Percentiles rank a stretch among this genome's conserved stretches.
Evolutionary conservation across 1,140 invertebrate species (phyloP).

Genomic region (Bathynomus jamesi): DNA sequence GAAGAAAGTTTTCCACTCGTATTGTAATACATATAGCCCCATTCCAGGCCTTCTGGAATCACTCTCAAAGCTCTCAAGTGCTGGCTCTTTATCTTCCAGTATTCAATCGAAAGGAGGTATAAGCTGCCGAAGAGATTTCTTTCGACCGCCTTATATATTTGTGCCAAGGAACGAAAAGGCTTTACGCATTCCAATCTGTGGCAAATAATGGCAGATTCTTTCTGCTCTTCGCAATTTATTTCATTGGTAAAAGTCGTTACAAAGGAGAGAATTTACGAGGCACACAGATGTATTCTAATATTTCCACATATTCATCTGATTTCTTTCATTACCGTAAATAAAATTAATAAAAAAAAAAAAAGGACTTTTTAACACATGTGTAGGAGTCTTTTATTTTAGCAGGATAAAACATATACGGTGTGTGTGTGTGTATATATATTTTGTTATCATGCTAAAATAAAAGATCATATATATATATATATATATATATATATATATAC

Average conservation of each 20-base stretch:
- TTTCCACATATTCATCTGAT: too few species aligned
- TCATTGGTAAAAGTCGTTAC: not conserved
- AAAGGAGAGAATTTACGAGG: not conserved
- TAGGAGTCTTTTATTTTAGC: too few species aligned
- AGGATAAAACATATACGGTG: too few species aligned
- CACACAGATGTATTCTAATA: too few species aligned
- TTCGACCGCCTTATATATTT: not conserved
- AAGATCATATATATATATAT: too few species aligned
- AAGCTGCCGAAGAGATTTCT: not conserved
- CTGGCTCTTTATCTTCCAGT: not conserved
- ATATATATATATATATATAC: too few species aligned
- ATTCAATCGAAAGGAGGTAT: not conserved
- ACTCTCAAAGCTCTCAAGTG: not conserved
- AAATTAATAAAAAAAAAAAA: too few species aligned
- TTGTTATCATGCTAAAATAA: too few species aligned
- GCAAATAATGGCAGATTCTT: not conserved
- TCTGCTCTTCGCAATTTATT: not conserved
- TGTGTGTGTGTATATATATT: too few species aligned
- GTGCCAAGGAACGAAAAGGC: not conserved
- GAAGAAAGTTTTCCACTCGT: constrained; percentile 23
- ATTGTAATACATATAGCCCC: constrained; percentile 32
- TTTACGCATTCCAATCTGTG: not conserved
- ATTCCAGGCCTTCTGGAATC: constrained; percentile 10
- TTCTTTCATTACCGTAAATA: too few species aligned
- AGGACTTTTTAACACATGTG: too few species aligned